Percentiles rank a stretch among this genome's conserved stretches.
Evolutionary conservation across 1,140 invertebrate genomes (phyloP).

Genomic region (Lanistes nyassanus): DNA sequence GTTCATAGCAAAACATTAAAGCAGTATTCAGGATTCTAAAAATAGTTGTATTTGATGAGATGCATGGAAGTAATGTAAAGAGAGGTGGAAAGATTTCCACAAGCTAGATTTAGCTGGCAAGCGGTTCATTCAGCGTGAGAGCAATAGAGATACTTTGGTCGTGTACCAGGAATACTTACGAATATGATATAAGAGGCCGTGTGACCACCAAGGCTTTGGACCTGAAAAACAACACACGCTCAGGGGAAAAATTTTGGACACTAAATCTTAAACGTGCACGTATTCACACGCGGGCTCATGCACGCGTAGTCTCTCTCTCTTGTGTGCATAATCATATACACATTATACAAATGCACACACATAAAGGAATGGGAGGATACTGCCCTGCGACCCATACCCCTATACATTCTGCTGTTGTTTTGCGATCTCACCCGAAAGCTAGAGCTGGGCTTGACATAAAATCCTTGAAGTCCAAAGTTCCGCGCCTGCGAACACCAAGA

Average conservation of each 20-base stretch:
- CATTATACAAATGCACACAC: no score
- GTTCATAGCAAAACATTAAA: no score
- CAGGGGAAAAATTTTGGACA: background rate
- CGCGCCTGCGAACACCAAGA: background rate
- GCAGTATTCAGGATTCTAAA: no score
- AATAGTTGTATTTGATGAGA: no score
- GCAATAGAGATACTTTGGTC: no score
- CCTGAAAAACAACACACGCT: background rate
- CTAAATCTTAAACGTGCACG: slow-evolving; percentile 1
- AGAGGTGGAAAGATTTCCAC: no score
- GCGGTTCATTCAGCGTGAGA: no score
- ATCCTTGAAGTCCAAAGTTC: slow-evolving; percentile 18
- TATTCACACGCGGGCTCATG: background rate
- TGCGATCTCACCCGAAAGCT: background rate
- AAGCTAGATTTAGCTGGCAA: no score
- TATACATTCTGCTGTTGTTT: no score
- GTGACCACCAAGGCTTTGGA: background rate
- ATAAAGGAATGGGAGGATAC: no score
- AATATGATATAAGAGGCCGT: background rate
- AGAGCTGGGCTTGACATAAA: slow-evolving; percentile 11
- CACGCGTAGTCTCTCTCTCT: background rate
- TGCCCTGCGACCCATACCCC: no score
- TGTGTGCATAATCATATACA: background rate
- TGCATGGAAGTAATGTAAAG: no score
- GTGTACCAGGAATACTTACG: background rate